Percentiles rank a stretch among this genome's conserved stretches.
Evolutionary conservation across 2,797 vertebrate species (phyloP).

Genomic region (Synaphobranchus kaupii): DNA sequence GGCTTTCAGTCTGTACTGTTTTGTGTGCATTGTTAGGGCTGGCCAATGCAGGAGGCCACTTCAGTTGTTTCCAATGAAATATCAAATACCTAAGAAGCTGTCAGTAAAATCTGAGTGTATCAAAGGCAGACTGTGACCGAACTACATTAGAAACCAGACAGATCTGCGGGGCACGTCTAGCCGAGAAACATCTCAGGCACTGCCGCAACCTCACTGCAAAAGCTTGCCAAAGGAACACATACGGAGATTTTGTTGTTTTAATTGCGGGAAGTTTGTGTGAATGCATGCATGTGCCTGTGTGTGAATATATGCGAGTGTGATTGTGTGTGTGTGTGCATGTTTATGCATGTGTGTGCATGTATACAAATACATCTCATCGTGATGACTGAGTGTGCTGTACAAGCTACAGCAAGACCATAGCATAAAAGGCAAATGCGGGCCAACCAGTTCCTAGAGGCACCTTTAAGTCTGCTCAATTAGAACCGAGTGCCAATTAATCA

Average conservation of each 20-base stretch:
- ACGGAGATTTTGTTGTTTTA: neutral
- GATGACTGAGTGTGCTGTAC: neutral
- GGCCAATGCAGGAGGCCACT: no score
- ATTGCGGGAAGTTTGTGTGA: neutral
- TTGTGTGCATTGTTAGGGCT: neutral
- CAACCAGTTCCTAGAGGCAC: conserved; percentile 51
- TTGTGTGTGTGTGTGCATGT: neutral
- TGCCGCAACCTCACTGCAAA: neutral
- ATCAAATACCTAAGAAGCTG: neutral
- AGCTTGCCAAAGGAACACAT: neutral
- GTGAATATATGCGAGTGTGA: neutral
- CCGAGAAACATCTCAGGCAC: neutral
- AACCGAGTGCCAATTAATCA: neutral
- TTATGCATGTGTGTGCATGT: neutral
- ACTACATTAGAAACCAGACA: neutral
- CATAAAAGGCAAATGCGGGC: conserved; percentile 43
- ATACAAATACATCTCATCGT: neutral
- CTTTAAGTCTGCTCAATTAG: neutral
- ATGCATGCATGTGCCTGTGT: neutral
- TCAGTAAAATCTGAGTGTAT: neutral
- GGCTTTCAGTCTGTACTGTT: neutral
- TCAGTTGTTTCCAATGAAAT: no score
- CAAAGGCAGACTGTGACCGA: neutral
- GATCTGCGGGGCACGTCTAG: conserved; percentile 7
- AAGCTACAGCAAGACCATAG: conserved; percentile 50